A percentile compares a stretch with the other conserved stretches of the same genome.
phyloP scores from a whole-genome alignment of 2,797 vertebrate species.

The Podarcis lilfordi region DNA sequence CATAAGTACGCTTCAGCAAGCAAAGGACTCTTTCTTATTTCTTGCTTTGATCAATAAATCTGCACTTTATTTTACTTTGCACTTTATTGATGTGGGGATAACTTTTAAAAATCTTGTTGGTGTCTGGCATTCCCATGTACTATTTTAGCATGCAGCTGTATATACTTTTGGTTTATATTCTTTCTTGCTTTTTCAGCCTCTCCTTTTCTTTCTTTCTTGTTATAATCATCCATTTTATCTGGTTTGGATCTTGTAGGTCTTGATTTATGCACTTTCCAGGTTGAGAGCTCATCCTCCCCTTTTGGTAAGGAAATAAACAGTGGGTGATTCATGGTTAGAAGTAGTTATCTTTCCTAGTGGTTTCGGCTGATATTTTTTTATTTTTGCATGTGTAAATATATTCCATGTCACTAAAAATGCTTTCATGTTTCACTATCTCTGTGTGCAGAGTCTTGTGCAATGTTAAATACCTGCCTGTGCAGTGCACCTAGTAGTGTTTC shows the following conservation, averaged over 20 bases:
- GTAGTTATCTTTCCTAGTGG: conserved; percentile 77
- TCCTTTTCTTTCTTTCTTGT: conserved; percentile 75
- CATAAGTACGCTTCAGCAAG: conserved; percentile 39
- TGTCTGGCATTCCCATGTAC: conserved; percentile 68
- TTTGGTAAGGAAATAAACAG: conserved; percentile 94
- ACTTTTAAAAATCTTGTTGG: conserved; percentile 41
- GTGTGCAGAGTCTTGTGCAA: conserved; percentile 49
- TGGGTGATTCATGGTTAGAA: conserved; percentile 86
- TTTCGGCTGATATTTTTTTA: conserved; percentile 51
- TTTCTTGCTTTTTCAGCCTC: conserved; percentile 65
- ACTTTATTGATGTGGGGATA: conserved; percentile 62
- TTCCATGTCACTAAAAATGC: conserved; percentile 66
- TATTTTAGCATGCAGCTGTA: conserved; percentile 65
- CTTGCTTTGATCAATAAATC: conserved; percentile 38
- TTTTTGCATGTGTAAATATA: conserved; percentile 73
- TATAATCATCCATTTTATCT: conserved; percentile 96
- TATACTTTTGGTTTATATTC: conserved; percentile 63
- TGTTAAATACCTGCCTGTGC: conserved; percentile 40
- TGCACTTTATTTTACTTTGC: conserved; percentile 53
- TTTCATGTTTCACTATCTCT: conserved; percentile 51
- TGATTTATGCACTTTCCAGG: conserved; percentile 99
- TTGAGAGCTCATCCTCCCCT: conserved; percentile 95
- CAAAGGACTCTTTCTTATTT: conserved; percentile 20
- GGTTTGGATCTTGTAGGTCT: conserved; percentile 99
- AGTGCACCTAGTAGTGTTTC: conserved; percentile 37